Conservation (phyloP, 2,797 vertebrate genomes). For the Ctenochaetus hawaiiensis region DNA sequence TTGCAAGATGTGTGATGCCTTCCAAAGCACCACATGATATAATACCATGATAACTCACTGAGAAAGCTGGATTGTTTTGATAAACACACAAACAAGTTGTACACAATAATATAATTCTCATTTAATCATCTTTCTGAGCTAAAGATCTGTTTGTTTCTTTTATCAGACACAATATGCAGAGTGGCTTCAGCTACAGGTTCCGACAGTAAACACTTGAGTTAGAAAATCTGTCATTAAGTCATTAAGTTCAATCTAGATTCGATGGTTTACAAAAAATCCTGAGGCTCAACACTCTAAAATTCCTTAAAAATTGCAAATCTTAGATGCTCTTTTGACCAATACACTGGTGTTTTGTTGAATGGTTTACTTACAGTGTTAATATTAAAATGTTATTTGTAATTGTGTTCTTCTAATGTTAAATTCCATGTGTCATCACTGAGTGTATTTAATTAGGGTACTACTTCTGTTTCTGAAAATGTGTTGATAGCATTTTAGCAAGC, state of each 20-base stretch:
- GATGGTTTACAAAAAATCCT: neutral
- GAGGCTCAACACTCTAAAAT: conserved; percentile 1
- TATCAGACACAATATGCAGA: neutral
- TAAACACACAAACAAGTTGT: neutral
- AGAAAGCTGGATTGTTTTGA: neutral
- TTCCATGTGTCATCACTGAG: no score
- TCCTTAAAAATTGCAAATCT: neutral
- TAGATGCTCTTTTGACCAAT: no score
- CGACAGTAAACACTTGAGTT: neutral
- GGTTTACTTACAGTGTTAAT: no score
- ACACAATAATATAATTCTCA: neutral
- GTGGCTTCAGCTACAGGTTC: neutral
- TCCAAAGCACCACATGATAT: neutral
- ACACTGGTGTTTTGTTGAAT: no score
- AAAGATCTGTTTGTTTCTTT: neutral
- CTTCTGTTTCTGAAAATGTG: no score
- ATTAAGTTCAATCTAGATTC: no score
- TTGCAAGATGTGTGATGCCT: neutral
- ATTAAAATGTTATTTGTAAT: no score
- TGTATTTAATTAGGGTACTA: no score
- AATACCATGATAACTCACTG: neutral
- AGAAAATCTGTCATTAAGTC: no score
- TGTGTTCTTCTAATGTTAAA: no score
- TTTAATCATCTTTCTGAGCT: neutral
- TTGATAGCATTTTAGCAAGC: no score